Base-by-base conservation (phyloP, 1,140 invertebrate species). In the Plodia interpunctella region DNA sequence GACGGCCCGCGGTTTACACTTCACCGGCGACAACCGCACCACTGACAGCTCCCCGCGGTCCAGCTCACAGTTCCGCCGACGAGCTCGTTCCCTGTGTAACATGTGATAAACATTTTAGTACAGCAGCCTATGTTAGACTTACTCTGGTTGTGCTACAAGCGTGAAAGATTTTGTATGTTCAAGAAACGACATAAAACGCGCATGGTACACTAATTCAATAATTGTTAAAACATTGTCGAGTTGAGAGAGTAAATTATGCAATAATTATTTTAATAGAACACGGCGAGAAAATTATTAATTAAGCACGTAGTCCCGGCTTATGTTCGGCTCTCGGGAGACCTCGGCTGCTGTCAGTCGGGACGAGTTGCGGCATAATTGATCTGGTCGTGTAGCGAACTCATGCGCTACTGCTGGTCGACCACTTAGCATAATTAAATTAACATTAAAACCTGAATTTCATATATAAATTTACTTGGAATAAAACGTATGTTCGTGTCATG, bases 11-110 rank as follows among this genome's bases (percentile, higher is more conserved):
- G 90, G 71, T 20, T 76, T 73, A 13, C 62, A 66, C 64, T 92
- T 93, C 89, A 95, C 94, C 89, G 92, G 94, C 71, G 94, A 95
- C 84, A 95, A 92, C 65, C 94, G 92, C 64, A 95, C 94, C 74
- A 96, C 92, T 70, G 94, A 95, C 62, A 96, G 91, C 66, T 94
- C 94, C 58, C 94, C 94, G 69, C 94, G 93, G 76, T 95, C 94
- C 79, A 94, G 83, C 77, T 95, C 94, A 70, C 93, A 95, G 74
- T 95, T 95, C 52, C 95, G 92, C 65, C 94, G 90, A 65, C 95
- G 91, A 32, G 94, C 95, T 30, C 94, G 91, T 76, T 95, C 94
- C 25, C 95, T 90, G 60, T 25, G 2, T 25, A n/a, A n/a, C n/a
- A n/a, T n/a, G n/a, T n/a, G n/a, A n/a, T n/a, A n/a, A n/a, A n/a